A percentile compares a stretch with the other conserved stretches of the same genome.
Conservation (phyloP, 2,888 invertebrate species). For the Halictus ligatus region DNA sequence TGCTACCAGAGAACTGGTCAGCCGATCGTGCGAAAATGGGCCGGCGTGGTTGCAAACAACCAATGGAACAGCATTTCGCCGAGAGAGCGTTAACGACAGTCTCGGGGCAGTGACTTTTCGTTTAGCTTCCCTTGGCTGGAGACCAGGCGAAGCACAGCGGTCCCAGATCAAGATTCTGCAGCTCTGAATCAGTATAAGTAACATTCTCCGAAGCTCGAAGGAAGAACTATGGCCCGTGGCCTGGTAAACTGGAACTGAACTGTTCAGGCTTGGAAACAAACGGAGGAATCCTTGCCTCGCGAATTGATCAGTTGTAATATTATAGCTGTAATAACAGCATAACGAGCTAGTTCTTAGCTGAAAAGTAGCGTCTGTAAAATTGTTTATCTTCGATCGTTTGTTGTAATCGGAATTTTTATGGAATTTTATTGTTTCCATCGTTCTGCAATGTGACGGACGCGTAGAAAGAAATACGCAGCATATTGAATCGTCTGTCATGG, state of each 20-base stretch:
- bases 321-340: too few relatives aligned
- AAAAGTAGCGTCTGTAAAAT: too few relatives aligned
- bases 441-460: neutral
- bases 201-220: neutral
- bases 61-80: neutral
- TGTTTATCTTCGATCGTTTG: neutral
- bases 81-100: conserved; percentile 23
- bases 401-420: neutral
- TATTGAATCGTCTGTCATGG: conserved; percentile 69
- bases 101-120: conserved; percentile 16
- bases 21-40: neutral
- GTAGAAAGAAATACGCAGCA: neutral
- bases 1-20: neutral
- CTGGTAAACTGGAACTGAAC: too few relatives aligned
- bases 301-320: too few relatives aligned
- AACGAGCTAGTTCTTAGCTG: too few relatives aligned
- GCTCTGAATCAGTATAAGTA: neutral
- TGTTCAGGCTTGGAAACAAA: too few relatives aligned
- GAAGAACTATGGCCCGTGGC: too few relatives aligned
- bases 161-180: neutral
- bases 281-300: too few relatives aligned
- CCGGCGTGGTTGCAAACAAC: neutral
- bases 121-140: neutral
- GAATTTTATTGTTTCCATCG: neutral
- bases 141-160: neutral